phyloP scores from a whole-genome alignment of 1,140 invertebrate species.

The Acyrthosiphon pisum region DNA sequence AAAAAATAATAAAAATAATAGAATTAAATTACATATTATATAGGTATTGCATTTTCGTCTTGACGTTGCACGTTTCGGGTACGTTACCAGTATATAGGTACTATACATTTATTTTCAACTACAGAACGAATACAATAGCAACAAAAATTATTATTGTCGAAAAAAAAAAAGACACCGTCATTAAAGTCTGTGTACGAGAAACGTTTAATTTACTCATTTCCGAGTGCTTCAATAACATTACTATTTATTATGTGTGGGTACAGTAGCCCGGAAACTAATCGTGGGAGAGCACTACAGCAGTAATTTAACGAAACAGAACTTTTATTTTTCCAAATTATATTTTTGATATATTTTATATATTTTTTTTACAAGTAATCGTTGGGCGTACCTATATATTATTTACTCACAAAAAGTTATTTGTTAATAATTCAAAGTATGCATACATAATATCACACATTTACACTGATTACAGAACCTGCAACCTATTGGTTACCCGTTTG shows the following conservation, averaged over 20 bases:
- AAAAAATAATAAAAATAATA: not conserved
- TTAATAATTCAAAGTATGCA: not conserved
- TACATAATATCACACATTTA: too few species aligned
- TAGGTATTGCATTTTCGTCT: not conserved
- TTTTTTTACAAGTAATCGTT: not conserved
- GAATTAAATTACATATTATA: not conserved
- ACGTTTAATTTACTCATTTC: slow-evolving; percentile 14
- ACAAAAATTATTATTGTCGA: not conserved
- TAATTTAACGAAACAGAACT: not conserved
- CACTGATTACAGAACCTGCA: not conserved
- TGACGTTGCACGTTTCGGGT: not conserved
- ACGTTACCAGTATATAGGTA: too few species aligned
- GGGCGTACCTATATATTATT: not conserved
- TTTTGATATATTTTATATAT: not conserved
- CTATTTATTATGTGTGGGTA: not conserved
- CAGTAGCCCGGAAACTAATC: slow-evolving; percentile 10
- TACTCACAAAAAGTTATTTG: not conserved
- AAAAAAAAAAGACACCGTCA: slow-evolving; percentile 24
- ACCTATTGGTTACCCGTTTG: not conserved
- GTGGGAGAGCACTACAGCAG: not conserved
- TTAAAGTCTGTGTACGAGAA: not conserved
- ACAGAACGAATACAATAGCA: not conserved
- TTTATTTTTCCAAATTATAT: not conserved
- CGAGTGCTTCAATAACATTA: not conserved
- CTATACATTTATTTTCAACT: not conserved